These are phyloP conservation scores for Eupithecia vulgata DNA, from an alignment of 2,888 invertebrate genomes.

Conservation along the genomic window DNA sequence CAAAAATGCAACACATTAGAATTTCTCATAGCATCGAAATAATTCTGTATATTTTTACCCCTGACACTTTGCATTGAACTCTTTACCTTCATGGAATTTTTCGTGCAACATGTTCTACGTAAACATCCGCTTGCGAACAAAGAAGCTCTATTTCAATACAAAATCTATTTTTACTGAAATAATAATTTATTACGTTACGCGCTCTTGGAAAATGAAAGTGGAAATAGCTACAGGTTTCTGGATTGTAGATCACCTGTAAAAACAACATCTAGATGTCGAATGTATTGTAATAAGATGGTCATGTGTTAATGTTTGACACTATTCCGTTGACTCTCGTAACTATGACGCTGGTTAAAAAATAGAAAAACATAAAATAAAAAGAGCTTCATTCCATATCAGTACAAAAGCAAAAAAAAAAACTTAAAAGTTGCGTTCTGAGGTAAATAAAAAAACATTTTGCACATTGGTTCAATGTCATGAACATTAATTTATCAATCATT, in stretches of 20 bases:
- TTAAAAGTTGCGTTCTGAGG: too few relatives aligned
- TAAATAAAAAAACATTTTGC: too few relatives aligned
- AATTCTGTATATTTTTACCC: not conserved
- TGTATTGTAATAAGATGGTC: too few relatives aligned
- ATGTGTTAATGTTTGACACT: too few relatives aligned
- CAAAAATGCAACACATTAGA: not conserved
- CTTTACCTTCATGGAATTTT: conserved; percentile 12
- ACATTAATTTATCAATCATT: too few relatives aligned
- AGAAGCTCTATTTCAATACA: conserved; percentile 22
- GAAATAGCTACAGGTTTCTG: not conserved
- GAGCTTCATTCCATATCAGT: too few relatives aligned
- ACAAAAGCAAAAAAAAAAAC: too few relatives aligned
- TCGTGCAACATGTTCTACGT: conserved; percentile 12
- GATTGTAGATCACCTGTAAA: not conserved
- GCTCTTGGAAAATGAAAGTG: conserved; percentile 9
- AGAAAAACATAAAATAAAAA: too few relatives aligned
- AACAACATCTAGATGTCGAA: not conserved
- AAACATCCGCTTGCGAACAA: conserved; percentile 20
- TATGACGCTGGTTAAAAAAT: too few relatives aligned
- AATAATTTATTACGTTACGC: conserved; percentile 9
- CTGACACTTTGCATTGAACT: conserved; percentile 10
- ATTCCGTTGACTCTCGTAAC: too few relatives aligned
- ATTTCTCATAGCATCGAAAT: not conserved
- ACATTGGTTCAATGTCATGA: too few relatives aligned
- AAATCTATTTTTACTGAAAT: conserved; percentile 22